phyloP scores from a whole-genome alignment of 1,140 invertebrate species.

The Araneus ventricosus region DNA sequence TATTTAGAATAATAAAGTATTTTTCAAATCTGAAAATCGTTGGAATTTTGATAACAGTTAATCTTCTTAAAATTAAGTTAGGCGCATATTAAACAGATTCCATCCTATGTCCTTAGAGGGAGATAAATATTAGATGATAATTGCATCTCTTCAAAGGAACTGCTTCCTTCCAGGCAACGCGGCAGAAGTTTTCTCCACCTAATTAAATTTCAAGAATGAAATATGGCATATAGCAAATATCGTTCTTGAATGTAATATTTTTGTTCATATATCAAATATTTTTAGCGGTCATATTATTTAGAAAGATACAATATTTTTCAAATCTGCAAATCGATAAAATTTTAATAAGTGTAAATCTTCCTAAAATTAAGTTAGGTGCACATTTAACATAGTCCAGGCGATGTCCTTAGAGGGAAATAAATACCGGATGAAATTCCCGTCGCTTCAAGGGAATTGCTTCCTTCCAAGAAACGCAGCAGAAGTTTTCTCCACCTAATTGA shows the following conservation, averaged over 20 bases:
- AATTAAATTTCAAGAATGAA: slow-evolving; percentile 8
- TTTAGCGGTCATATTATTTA: too few relatives aligned
- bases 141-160: not conserved
- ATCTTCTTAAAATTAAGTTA: not conserved
- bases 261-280: too few relatives aligned
- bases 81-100: not conserved
- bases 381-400: not conserved
- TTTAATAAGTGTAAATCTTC: too few relatives aligned
- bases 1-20: too few relatives aligned
- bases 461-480: not conserved
- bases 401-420: not conserved
- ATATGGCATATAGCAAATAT: too few relatives aligned
- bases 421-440: not conserved
- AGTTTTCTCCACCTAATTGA: not conserved
- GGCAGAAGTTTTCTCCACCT: not conserved
- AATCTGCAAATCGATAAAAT: too few relatives aligned
- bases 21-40: too few relatives aligned
- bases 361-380: not conserved
- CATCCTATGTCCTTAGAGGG: not conserved
- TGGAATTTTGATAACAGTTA: too few relatives aligned
- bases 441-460: not conserved
- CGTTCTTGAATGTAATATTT: too few relatives aligned
- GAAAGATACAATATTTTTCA: too few relatives aligned
- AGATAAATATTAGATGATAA: not conserved
- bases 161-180: not conserved